Percentiles rank a stretch among this genome's conserved stretches.
phyloP scores from a whole-genome alignment of 2,888 invertebrate genomes.

The Trichogramma evanescens region DNA sequence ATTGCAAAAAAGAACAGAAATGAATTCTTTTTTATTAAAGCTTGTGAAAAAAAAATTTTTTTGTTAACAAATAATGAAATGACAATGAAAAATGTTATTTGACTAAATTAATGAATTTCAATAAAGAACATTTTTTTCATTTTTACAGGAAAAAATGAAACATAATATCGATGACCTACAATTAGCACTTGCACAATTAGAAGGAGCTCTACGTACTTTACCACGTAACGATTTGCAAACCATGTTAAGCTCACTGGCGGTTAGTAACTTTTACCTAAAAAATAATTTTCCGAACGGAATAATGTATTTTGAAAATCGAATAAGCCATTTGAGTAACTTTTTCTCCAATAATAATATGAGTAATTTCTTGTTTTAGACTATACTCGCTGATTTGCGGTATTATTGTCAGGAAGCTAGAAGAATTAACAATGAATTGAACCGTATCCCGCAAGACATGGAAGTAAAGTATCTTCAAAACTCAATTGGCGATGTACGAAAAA shows the following conservation, averaged over 20 bases:
- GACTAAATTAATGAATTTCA: too few relatives aligned
- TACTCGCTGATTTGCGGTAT: conserved; percentile 61
- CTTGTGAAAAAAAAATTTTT: too few relatives aligned
- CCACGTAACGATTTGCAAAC: conserved; percentile 65
- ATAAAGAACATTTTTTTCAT: background rate
- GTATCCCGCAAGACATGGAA: conserved; percentile 61
- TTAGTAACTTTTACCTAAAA: conserved; percentile 46
- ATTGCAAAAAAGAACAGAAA: too few relatives aligned
- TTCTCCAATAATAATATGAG: background rate
- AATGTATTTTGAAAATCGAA: too few relatives aligned
- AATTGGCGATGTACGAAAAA: conserved; percentile 56
- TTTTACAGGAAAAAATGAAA: conserved; percentile 41
- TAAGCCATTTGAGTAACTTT: background rate
- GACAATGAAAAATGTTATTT: too few relatives aligned
- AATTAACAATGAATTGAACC: conserved; percentile 58
- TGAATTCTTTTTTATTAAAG: too few relatives aligned
- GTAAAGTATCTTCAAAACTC: conserved; percentile 54
- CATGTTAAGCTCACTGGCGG: conserved; percentile 67
- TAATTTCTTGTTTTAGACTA: conserved; percentile 53
- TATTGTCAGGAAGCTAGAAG: conserved; percentile 62
- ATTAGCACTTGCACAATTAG: conserved; percentile 60
- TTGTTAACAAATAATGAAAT: too few relatives aligned
- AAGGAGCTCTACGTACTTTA: conserved; percentile 61
- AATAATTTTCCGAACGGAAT: background rate
- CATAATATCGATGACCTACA: conserved; percentile 64